A percentile compares a stretch with the other conserved stretches of the same genome.
Conservation (phyloP, 2,888 invertebrate species). For the Sinelater perroti region DNA sequence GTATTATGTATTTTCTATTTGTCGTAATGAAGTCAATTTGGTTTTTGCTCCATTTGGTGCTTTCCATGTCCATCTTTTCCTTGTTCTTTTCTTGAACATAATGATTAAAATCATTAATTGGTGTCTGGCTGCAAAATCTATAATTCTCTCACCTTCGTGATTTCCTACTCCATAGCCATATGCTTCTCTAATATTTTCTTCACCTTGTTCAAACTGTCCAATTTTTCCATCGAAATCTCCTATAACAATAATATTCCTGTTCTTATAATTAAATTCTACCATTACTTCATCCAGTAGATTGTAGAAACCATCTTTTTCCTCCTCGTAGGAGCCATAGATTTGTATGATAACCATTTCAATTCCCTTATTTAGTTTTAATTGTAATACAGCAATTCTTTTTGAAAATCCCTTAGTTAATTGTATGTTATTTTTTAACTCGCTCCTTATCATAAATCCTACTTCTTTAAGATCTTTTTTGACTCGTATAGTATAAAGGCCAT, state of each 20-base stretch:
- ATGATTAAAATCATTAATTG: not conserved
- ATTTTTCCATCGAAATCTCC: conserved; percentile 1
- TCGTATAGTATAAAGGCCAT: too few species aligned
- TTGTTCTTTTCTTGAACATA: not conserved
- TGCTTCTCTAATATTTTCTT: not conserved
- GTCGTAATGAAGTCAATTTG: not conserved
- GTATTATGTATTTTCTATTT: not conserved
- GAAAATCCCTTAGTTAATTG: too few species aligned
- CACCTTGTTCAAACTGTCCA: not conserved
- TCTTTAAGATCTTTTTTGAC: too few species aligned
- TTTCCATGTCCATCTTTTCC: not conserved
- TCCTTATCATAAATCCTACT: too few species aligned
- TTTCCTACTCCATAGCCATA: not conserved
- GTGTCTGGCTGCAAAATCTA: not conserved
- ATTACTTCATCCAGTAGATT: not conserved
- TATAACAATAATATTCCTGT: not conserved
- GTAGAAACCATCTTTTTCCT: conserved; percentile 1
- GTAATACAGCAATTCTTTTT: too few species aligned
- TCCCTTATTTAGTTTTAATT: too few species aligned
- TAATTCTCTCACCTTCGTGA: not conserved
- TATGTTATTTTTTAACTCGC: too few species aligned
- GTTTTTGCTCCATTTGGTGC: not conserved
- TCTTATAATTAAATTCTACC: not conserved
- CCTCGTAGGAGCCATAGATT: too few species aligned
- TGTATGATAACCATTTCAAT: too few species aligned